Conservation (phyloP, 2,797 vertebrate genomes). For the Tokudaia tokunoshimensis region DNA sequence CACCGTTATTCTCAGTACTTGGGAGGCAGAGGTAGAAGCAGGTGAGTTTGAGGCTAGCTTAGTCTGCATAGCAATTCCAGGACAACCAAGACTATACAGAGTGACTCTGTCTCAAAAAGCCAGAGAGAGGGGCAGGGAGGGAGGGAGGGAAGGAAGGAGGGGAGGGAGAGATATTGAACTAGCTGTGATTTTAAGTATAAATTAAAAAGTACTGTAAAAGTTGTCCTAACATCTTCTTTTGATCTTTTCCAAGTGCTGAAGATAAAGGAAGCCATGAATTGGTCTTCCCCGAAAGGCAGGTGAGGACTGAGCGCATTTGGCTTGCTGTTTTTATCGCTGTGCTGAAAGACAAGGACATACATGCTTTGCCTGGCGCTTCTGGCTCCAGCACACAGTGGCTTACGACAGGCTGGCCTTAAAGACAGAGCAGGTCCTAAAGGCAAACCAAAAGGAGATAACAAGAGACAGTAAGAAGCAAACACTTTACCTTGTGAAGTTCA, state of each 20-base stretch:
- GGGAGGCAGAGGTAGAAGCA: background rate
- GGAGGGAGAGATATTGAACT: background rate
- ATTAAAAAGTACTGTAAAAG: constrained; percentile 10
- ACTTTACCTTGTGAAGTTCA: background rate
- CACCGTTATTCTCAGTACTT: background rate
- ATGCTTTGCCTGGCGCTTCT: background rate
- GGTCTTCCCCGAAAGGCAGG: background rate
- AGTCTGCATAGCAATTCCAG: background rate
- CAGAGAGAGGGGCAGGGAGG: background rate
- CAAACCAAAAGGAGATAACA: background rate
- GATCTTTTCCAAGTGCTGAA: background rate
- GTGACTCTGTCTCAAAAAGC: background rate
- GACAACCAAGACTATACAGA: background rate
- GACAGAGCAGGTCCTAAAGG: background rate
- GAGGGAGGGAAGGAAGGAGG: background rate
- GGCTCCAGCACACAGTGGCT: background rate
- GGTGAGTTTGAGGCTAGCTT: background rate
- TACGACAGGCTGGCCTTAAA: background rate
- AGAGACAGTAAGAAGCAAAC: background rate
- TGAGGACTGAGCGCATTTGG: background rate
- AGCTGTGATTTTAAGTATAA: constrained; percentile 15
- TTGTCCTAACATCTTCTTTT: background rate
- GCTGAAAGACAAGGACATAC: background rate
- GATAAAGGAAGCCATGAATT: background rate
- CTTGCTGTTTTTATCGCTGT: background rate